These are phyloP conservation scores for Amblyjoppa proteus DNA, from an alignment of 2,888 invertebrate genomes.

Conservation along the genomic window DNA sequence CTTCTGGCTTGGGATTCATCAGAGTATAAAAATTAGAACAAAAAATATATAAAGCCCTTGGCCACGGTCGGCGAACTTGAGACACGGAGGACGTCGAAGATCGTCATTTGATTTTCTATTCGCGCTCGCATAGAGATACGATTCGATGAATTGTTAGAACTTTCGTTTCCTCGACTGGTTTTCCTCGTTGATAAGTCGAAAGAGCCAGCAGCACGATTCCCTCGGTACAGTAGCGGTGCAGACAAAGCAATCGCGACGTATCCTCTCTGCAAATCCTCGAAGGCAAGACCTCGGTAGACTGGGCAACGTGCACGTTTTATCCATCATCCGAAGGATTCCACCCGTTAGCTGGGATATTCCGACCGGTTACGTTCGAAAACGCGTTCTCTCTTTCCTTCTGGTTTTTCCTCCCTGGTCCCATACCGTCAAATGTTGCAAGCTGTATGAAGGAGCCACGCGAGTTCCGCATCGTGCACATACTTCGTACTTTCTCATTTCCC, in stretches of 20 bases:
- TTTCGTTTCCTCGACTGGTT: background rate
- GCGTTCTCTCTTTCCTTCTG: background rate
- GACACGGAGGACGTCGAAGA: background rate
- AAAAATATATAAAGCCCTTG: background rate
- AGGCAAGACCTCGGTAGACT: slow-evolving; percentile 15
- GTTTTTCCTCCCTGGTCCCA: background rate
- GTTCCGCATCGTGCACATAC: slow-evolving; percentile 26
- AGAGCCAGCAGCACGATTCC: background rate
- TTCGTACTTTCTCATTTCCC: slow-evolving; percentile 27
- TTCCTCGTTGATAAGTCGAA: background rate
- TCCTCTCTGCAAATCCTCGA: slow-evolving; percentile 19
- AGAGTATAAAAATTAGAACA: background rate
- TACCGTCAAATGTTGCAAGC: slow-evolving; percentile 51
- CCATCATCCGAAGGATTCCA: slow-evolving; percentile 34
- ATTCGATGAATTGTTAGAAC: background rate
- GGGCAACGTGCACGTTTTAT: slow-evolving; percentile 44
- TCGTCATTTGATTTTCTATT: background rate
- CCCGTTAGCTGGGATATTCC: slow-evolving; percentile 49
- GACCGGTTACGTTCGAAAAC: slow-evolving; percentile 43
- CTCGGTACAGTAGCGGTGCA: background rate
- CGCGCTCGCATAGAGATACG: background rate
- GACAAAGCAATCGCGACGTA: slow-evolving; percentile 41
- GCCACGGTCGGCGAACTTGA: background rate
- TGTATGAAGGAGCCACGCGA: slow-evolving; percentile 2
- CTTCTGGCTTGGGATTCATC: background rate